Evolutionary conservation across 1,140 invertebrate species (phyloP).

Genomic region (Diabrotica virgifera): DNA sequence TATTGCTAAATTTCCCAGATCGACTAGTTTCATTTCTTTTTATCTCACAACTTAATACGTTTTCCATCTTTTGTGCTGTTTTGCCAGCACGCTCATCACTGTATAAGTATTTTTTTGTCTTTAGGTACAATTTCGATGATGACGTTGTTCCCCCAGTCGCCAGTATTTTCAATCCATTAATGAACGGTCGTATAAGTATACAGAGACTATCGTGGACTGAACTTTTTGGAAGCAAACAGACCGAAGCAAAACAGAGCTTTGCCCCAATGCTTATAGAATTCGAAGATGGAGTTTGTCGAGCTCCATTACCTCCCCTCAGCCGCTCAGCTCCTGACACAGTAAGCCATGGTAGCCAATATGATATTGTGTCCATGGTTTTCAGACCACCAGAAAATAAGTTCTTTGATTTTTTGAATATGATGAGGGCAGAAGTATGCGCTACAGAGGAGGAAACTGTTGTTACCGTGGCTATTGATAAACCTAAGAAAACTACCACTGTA

Average conservation of each 20-base stretch:
- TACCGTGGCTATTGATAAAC: conserved; percentile 1
- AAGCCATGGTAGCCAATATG: conserved; percentile 19
- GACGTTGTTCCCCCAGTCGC: neutral
- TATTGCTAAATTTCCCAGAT: no score
- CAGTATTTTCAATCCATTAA: neutral
- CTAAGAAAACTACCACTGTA: conserved; percentile 16
- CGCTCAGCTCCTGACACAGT: neutral
- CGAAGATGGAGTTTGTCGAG: neutral
- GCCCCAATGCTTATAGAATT: neutral
- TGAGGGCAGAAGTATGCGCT: conserved; percentile 20
- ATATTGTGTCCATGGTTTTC: conserved; percentile 32
- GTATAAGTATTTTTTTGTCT: neutral
- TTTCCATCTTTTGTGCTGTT: no score
- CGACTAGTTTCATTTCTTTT: no score
- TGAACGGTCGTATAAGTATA: neutral
- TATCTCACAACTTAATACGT: no score
- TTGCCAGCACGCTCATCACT: no score
- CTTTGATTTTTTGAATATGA: conserved; percentile 28
- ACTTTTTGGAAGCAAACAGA: neutral
- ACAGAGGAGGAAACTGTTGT: conserved; percentile 14
- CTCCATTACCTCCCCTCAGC: neutral
- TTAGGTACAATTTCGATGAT: neutral
- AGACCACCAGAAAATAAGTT: conserved; percentile 37
- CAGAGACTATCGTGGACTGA: conserved; percentile 5
- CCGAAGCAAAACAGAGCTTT: neutral